phyloP scores from a whole-genome alignment of 53 echinoderm and acorn worm species.

The Paracentrotus lividus region DNA sequence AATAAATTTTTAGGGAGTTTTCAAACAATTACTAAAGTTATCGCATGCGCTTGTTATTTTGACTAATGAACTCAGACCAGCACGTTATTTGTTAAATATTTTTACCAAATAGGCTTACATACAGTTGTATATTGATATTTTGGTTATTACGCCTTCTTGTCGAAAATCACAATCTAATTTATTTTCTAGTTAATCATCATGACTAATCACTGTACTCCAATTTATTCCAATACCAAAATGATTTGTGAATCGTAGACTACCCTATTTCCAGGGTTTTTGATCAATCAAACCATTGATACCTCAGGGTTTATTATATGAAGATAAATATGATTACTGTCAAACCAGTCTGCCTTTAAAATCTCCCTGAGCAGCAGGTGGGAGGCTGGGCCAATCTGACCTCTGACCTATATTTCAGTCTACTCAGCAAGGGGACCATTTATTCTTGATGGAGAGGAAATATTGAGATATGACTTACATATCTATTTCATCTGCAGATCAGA shows the following conservation, averaged over 20 bases:
- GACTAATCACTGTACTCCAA: no score
- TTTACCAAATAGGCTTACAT: no score
- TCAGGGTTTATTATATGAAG: slow-evolving; percentile 20
- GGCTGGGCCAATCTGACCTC: slow-evolving; percentile 30
- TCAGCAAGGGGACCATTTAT: slow-evolving; percentile 41
- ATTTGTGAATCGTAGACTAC: not conserved
- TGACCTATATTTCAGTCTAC: slow-evolving; percentile 61
- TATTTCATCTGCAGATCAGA: not conserved
- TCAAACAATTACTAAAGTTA: no score
- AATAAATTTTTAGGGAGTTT: no score
- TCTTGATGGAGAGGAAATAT: slow-evolving; percentile 24
- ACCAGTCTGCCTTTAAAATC: not conserved
- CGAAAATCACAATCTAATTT: no score
- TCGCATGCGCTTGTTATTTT: no score
- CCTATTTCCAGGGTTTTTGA: not conserved
- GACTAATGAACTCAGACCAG: no score
- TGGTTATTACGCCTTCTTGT: no score
- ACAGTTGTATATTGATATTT: no score
- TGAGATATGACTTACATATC: slow-evolving; percentile 30
- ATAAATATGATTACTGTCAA: slow-evolving; percentile 55
- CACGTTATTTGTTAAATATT: no score
- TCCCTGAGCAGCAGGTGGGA: slow-evolving; percentile 44
- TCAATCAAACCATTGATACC: slow-evolving; percentile 32
- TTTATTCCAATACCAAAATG: not conserved
- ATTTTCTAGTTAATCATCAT: no score